Evolutionary conservation across 2,113 vertebrate species (phyloP), one percentile per base, ranked within the genome.

Genomic region (Microtus montanus): DNA sequence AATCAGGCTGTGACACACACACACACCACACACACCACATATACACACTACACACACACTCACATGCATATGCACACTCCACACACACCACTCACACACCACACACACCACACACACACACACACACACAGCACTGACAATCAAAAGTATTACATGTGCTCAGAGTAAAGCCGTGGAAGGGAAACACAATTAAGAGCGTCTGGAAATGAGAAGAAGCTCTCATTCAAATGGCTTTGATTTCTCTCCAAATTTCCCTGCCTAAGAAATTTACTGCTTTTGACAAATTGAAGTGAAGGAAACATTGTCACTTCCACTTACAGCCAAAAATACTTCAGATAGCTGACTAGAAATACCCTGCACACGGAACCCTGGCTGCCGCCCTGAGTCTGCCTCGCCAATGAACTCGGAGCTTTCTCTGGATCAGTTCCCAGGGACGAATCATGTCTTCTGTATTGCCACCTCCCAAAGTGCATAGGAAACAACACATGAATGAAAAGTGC

Each of bases 381-480:
- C 74, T 7, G 1, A 74, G 61, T 73, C 91, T 52, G 33, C 20
- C 47, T 22, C 14, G 58, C 47, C 41, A 75, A 33, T 33, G 14
- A 35, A 54, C 38, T 73, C 1, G 9, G 11, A 24, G 8, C 49
- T 90, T 66, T 63, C 47, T 94, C 75, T 77, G 92, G 70, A 52
- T 78, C 30, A 38, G 2, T 96, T 82, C 85, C 63, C 33, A 64
- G 87, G 63, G 38, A 38, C 64, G 28, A 44, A 74, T 30, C 64
- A n/a, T n/a, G 93, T 96, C 38, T 93, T 54, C 96, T 96, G 95
- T 95, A n/a, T 54, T 68, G 61, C 79, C 80, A 89, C 64, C 30
- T 91, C 84, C 68, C 96, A 88, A 86, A 92, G 80, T 94, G 68
- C 85, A 86, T 33, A 84, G 89, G 92, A 94, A 74, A 66, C 83